These are phyloP conservation scores for Andrena camellia DNA, from an alignment of 2,888 invertebrate genomes.

Conservation along the genomic window DNA sequence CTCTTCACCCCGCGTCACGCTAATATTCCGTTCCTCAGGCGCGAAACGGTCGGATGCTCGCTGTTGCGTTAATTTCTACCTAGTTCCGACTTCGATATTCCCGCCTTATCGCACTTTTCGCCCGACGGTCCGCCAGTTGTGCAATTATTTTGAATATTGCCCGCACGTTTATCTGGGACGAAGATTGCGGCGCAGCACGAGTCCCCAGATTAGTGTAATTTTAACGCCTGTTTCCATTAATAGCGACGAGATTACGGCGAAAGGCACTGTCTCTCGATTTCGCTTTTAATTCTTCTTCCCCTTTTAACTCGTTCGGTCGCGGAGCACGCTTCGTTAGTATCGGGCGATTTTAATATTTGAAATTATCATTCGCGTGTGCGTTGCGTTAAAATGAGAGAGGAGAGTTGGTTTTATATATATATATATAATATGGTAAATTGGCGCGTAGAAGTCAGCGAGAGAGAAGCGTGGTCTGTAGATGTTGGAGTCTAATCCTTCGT, in stretches of 20 bases:
- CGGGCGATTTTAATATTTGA: neutral
- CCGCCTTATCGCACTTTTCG: neutral
- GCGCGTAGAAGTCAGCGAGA: neutral
- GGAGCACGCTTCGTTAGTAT: neutral
- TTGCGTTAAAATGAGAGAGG: neutral
- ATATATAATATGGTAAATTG: neutral
- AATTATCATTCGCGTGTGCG: neutral
- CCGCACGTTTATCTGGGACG: neutral
- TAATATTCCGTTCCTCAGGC: neutral
- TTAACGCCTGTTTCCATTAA: neutral
- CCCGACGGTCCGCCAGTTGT: neutral
- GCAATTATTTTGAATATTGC: neutral
- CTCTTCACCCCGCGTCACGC: neutral
- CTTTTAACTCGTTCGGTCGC: neutral
- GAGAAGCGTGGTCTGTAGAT: neutral
- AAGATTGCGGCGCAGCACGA: neutral
- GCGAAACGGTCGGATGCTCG: neutral
- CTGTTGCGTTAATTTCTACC: neutral
- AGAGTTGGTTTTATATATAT: neutral
- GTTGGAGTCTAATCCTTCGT: neutral
- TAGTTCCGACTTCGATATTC: neutral
- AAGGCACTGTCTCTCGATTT: neutral
- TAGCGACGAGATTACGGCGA: conserved; percentile 4
- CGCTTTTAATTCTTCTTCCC: neutral
- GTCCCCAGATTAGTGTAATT: conserved; percentile 10